Evolutionary conservation across 2,888 invertebrate genomes (phyloP), one percentile per base, ranked within the genome.

Genomic region (Lasioglossum lativentre): DNA sequence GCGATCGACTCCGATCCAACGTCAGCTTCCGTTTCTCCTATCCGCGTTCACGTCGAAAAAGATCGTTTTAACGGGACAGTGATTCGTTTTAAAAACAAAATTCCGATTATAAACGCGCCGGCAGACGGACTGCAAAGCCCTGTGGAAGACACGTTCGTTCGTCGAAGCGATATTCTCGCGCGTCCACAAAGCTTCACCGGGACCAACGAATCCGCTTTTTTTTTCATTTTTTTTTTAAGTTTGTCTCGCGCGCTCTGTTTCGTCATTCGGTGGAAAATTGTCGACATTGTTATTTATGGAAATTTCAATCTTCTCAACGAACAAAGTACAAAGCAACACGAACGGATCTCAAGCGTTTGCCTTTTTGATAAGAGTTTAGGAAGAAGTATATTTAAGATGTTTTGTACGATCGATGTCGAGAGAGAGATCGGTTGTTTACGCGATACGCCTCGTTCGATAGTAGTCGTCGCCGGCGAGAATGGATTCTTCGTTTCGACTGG

Each of bases 321-420:
- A 92, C 88, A 92, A 89, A 93, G 93, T 93, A 93, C 93, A 93
- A 93, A 93, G 81, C 89, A 88, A 84, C 86, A 90, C 86, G 90
- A 93, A 91, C 91, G 90, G 93, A 93, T 93, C 93, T 93, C 93
- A 93, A 88, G 92, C 92, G 91, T 88, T 91, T 89, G 74, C 56
- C 78, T 79, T 86, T 56, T 80, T 80, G 30, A 63, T 63, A 82
- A 78, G 84, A 59, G 66, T 78, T 34, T 68, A 63, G 63, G 19
- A 63, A 63, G 30, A 63, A 16, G 82, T 86, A 86, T 59, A 72
- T 68, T 77, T 86, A 86, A 76, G 73, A 52, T 74, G 56, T 74
- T 78, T 77, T 83, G 72, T 76, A 74, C 63, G 72, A 78, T 78
- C 56, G 70, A 77, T 72, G 30, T 45, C 78, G 71, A 83, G 47